Evolutionary conservation across 2,888 invertebrate genomes (phyloP).

Genomic region (Lymantria monacha): DNA sequence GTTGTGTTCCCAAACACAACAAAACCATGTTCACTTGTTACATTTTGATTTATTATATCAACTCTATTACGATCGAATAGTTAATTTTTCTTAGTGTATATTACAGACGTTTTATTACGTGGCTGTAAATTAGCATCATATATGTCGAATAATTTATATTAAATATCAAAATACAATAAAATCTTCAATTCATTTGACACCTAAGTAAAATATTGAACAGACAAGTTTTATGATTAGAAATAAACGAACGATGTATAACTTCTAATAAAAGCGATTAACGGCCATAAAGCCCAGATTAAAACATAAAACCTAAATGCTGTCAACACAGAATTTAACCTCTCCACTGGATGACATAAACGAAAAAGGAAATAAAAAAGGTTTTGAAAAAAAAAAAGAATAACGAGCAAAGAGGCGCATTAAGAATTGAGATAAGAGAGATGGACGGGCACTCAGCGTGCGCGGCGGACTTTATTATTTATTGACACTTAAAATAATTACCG

Average conservation of each 20-base stretch:
- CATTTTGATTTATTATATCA: constrained; percentile 60
- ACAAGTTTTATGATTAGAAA: constrained; percentile 50
- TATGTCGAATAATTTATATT: too few relatives aligned
- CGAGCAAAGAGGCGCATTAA: constrained; percentile 81
- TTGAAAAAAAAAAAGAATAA: constrained; percentile 58
- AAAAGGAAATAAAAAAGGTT: constrained; percentile 58
- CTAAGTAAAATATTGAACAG: constrained; percentile 51
- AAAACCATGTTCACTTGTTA: constrained; percentile 61
- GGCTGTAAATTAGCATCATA: constrained; percentile 31
- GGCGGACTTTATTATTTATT: constrained; percentile 80
- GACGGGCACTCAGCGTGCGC: constrained; percentile 78
- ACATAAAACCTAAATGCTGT: constrained; percentile 78
- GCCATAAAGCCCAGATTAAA: constrained; percentile 75
- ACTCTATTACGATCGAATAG: constrained; percentile 48
- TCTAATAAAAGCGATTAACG: constrained; percentile 62
- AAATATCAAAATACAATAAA: too few relatives aligned
- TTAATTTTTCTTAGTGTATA: constrained; percentile 44
- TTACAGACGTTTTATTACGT: constrained; percentile 38
- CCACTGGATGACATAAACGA: constrained; percentile 66
- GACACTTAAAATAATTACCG: constrained; percentile 81
- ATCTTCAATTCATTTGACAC: too few relatives aligned
- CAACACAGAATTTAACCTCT: constrained; percentile 77
- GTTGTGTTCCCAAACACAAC: constrained; percentile 54
- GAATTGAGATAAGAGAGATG: constrained; percentile 81
- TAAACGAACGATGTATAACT: constrained; percentile 42